A percentile compares a stretch with the other conserved stretches of the same genome.
Conservation (phyloP, 2,797 vertebrate genomes). For the Acipenser ruthenus region DNA sequence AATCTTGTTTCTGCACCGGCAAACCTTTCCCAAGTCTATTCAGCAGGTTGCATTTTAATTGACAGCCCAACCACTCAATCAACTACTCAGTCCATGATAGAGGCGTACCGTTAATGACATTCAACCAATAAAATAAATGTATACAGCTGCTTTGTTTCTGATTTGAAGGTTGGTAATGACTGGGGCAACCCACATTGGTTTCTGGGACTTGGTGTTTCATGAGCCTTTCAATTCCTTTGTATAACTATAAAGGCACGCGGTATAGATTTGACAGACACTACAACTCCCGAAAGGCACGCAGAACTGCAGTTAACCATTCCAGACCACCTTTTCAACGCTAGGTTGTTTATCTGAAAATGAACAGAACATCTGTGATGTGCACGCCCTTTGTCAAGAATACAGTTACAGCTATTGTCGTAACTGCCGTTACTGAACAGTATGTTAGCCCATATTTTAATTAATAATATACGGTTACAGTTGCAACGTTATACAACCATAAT, state of each 20-base stretch:
- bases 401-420: too few species aligned
- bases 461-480: too few species aligned
- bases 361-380: conserved; percentile 1
- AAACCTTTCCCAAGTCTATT: conserved; percentile 24
- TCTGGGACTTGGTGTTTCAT: conserved; percentile 37
- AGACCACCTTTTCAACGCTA: conserved; percentile 12
- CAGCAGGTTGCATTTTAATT: conserved; percentile 32
- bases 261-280: conserved; percentile 20
- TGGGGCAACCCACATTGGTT: conserved; percentile 4
- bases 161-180: too few species aligned
- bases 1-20: conserved; percentile 24
- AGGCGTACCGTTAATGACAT: not conserved
- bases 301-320: conserved; percentile 6
- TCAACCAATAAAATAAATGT: conserved; percentile 20
- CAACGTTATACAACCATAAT: too few species aligned
- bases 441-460: too few species aligned
- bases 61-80: conserved; percentile 32
- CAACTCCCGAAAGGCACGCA: conserved; percentile 38
- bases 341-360: conserved; percentile 57
- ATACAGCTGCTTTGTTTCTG: too few species aligned
- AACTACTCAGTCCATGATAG: fast-evolving
- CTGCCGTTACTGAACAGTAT: too few species aligned
- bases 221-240: not conserved
- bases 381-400: not conserved
- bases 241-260: not conserved